These are phyloP conservation scores for Heliconius melpomene DNA, from an alignment of 1,140 invertebrate species.

Conservation along the genomic window DNA sequence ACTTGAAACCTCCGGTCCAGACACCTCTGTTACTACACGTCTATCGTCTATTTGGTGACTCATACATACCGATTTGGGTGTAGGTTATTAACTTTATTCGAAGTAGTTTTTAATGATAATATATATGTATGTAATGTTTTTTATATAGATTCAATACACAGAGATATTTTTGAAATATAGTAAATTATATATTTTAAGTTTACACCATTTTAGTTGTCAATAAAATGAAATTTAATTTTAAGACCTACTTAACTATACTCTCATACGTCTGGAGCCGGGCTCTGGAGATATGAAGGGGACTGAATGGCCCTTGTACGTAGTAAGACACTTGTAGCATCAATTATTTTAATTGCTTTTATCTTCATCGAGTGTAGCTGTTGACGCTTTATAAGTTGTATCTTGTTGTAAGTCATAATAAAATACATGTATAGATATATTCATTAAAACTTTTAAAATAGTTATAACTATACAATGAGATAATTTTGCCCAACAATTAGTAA, in stretches of 20 bases:
- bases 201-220: too few species aligned
- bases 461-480: too few species aligned
- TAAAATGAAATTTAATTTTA: background rate
- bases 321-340: slow-evolving; percentile 54
- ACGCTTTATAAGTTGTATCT: slow-evolving; percentile 24
- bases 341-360: slow-evolving; percentile 63
- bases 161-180: background rate
- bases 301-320: slow-evolving; percentile 46
- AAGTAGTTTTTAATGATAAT: background rate
- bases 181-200: too few species aligned
- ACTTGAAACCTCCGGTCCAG: slow-evolving; percentile 46
- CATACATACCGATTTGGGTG: slow-evolving; percentile 38
- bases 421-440: too few species aligned
- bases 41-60: slow-evolving; percentile 52
- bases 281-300: slow-evolving; percentile 21
- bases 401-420: background rate
- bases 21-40: slow-evolving; percentile 48
- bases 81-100: background rate
- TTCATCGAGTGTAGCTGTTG: slow-evolving; percentile 49
- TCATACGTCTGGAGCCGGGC: slow-evolving; percentile 10
- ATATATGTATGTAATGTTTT: background rate
- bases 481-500: too few species aligned
- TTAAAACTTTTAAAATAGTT: too few species aligned
- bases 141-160: background rate
- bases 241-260: slow-evolving; percentile 13